Base-by-base conservation (phyloP, 1,140 invertebrate species). In the Helicoverpa zea region DNA sequence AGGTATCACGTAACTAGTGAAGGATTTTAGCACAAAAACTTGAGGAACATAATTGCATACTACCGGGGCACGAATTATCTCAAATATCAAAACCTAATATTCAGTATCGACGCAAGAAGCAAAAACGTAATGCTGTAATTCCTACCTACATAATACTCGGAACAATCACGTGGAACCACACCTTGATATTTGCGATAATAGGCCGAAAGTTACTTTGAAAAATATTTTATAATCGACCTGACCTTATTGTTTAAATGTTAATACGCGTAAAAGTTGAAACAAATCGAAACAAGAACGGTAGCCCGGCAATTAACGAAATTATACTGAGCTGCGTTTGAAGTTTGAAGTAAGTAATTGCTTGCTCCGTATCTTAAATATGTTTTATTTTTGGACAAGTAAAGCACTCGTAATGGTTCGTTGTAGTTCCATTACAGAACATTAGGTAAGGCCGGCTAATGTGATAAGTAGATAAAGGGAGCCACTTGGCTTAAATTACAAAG, bases 271-370 rank as follows among this genome's bases (percentile, higher is more conserved):
- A 35, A 35, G 35, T 35, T 35, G 35, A 3, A 35, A 64, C 61
- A 14, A 77, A 77, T 77, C 43, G 61, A 16, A 54, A 4, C 74
- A 63, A 49, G 47, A 51, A 64, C 54, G 66, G 75, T 52, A 54
- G 61, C 59, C 29, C 1, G 29, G 61, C 59, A 77, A 76, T 76
- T 76, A 76, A 64, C 59, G 64, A 77, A 77, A 77, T 77, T 77
- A 64, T 64, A 66, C 13, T 16, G 14, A 11, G 10, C n/a, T 49
- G 43, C 43, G n/a, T 35, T 16, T 16, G 63, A 64, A 10, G 75
- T 77, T 66, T 66, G 14, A 76, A 76, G 59, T 77, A 64, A 30
- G 9, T 49, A 64, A 16, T 63, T 63, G 23, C 47, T 66, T 3
- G n/a, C 29, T 13, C 47, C 47, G n/a, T 66, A 66, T 77, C 59